Base-by-base conservation (phyloP, 2,113 vertebrate genomes). In the Danio rerio region DNA sequence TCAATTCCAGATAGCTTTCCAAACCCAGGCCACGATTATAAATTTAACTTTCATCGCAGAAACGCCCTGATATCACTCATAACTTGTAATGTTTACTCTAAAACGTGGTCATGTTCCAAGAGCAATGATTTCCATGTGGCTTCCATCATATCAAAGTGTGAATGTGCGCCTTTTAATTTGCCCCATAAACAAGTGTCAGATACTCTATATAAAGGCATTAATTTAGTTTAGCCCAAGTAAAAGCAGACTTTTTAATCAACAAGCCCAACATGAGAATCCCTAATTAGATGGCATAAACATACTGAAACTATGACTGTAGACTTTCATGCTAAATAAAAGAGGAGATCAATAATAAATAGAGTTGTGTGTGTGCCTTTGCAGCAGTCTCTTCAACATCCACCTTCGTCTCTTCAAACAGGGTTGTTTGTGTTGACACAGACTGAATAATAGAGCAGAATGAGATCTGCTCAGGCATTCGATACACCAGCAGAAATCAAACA, bases 1-100 rank as follows among this genome's bases (percentile, higher is more conserved):
- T 89, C 85, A 79, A 80, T 90, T 92, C 90, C 90, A 93, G 90
- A 89, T 83, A 74, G 50, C 74, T 76, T 86, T 52, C 0, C 69
- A 40, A 86, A 43, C 83, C 87, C 49, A 50, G 70, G 59, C 83
- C 31, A 76, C 50, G 58, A 70, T 79, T 59, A 52, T 31, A 55
- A 55, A 77, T 45, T 43, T 42, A 12, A 12, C 65, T 11, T 63
- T 20, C 52, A 49, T 59, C 20, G 56, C 49, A 6, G 63, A 13
- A 52, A 53, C 13, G 16, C 40, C 52, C 53, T 13, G 40, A 75
- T 69, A 53, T 76, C 62, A 69, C 18, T 43, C 78, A 31, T n/a
- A 69, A 42, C 31, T 18, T 72, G 65, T 45, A n/a, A 55, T 70
- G 68, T 79, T 81, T 83, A 74, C 52, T 66, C 59, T 58, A 40